These are phyloP conservation scores for Parelbella ahira DNA, from an alignment of 2,888 invertebrate species.

Conservation along the genomic window DNA sequence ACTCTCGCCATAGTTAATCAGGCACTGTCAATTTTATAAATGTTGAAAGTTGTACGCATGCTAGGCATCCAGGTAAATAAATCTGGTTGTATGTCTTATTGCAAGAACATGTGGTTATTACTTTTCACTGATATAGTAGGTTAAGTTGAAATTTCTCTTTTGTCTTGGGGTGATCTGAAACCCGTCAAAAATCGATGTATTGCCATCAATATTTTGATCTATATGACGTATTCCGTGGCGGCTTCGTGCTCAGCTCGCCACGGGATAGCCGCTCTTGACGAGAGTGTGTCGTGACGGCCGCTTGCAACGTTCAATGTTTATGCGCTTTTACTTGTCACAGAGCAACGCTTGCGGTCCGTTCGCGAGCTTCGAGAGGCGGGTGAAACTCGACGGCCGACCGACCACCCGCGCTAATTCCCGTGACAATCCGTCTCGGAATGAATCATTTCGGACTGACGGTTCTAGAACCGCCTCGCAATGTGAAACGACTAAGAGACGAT, in stretches of 20 bases:
- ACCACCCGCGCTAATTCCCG: constrained; percentile 24
- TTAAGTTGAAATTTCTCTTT: no score
- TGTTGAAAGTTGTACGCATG: no score
- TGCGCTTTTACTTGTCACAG: constrained; percentile 25
- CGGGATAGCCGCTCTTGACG: constrained; percentile 7
- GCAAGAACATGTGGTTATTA: no score
- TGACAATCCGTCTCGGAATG: constrained; percentile 23
- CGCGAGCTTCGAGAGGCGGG: constrained; percentile 9
- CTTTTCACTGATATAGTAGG: no score
- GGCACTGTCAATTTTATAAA: no score
- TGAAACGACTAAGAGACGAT: constrained; percentile 26
- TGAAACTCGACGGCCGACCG: constrained; percentile 17
- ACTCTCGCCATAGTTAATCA: no score
- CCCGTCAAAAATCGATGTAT: no score
- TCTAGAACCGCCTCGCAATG: constrained; percentile 13
- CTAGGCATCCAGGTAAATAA: no score
- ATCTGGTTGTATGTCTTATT: no score
- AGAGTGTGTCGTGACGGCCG: constrained; percentile 9
- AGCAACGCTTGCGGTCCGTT: constrained; percentile 10
- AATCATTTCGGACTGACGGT: constrained; percentile 15
- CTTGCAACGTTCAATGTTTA: constrained; percentile 16
- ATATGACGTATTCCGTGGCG: no score
- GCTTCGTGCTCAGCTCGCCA: constrained; percentile 2
- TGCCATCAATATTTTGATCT: no score
- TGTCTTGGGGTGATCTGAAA: no score